phyloP scores from a whole-genome alignment of 2,888 invertebrate genomes.

The Drosophila anomalata region DNA sequence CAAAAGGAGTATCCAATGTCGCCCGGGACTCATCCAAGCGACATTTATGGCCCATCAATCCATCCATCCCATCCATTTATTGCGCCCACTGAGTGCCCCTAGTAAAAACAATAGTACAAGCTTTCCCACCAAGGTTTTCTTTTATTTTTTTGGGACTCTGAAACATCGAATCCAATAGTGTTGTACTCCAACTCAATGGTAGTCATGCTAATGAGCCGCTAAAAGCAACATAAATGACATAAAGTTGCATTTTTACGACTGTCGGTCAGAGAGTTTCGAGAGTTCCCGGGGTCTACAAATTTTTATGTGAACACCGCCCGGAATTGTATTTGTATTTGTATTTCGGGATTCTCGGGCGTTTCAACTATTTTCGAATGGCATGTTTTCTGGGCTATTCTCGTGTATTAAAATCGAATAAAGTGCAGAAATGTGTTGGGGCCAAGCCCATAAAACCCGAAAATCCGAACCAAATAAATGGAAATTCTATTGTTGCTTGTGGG shows the following conservation, averaged over 20 bases:
- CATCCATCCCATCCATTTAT: constrained; percentile 41
- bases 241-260: constrained; percentile 73
- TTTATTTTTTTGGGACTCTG: background rate
- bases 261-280: constrained; percentile 62
- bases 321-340: constrained; percentile 42
- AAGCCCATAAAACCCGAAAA: constrained; percentile 59
- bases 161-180: constrained; percentile 2
- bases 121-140: constrained; percentile 19
- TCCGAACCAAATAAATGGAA: constrained; percentile 50
- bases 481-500: constrained; percentile 46
- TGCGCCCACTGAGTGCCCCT: constrained; percentile 56
- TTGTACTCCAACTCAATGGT: constrained; percentile 26
- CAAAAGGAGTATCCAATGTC: constrained; percentile 27
- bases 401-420: constrained; percentile 78
- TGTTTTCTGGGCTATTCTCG: constrained; percentile 62
- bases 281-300: constrained; percentile 56
- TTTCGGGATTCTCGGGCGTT: constrained; percentile 37
- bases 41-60: constrained; percentile 41
- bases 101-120: constrained; percentile 61
- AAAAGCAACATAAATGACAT: constrained; percentile 78
- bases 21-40: constrained; percentile 2
- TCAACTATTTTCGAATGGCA: constrained; percentile 51
- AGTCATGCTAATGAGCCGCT: constrained; percentile 75
- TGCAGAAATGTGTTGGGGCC: constrained; percentile 72
- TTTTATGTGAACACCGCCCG: constrained; percentile 60